Evolutionary conservation across 92 coral and sea anemone species (phyloP).

Genomic region (Actinostola sp.): DNA sequence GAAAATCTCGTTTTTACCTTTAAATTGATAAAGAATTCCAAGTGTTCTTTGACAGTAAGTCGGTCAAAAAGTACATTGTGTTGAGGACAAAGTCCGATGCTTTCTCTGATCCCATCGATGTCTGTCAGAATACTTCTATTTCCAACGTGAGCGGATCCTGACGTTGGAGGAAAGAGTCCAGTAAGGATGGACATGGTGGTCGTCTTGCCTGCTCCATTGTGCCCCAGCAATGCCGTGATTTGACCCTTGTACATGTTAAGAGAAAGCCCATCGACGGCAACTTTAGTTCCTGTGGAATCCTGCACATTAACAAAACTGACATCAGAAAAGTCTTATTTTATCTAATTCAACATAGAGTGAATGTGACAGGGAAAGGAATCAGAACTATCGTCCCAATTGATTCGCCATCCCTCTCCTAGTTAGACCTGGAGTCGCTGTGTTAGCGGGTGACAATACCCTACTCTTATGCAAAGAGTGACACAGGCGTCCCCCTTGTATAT

Average conservation of each 20-base stretch:
- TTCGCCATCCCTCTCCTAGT: too few species aligned
- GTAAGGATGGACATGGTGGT: constrained; percentile 97
- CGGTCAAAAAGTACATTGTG: constrained; percentile 97
- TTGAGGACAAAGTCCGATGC: constrained; percentile 96
- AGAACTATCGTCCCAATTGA: too few species aligned
- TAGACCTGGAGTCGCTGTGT: too few species aligned
- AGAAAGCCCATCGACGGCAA: constrained; percentile 87
- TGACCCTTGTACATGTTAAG: constrained; percentile 97
- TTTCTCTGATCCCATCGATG: constrained; percentile 88
- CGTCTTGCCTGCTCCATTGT: constrained; percentile 97
- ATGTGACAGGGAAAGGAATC: too few species aligned
- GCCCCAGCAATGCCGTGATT: constrained; percentile 94
- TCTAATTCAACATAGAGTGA: too few species aligned
- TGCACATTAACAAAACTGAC: background rate
- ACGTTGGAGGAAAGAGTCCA: constrained; percentile 86
- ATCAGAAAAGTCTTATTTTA: too few species aligned
- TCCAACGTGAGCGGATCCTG: constrained; percentile 86
- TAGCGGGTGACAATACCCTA: too few species aligned
- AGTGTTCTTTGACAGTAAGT: constrained; percentile 90
- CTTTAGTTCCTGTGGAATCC: constrained; percentile 86
- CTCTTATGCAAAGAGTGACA: too few species aligned
- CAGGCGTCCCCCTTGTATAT: too few species aligned
- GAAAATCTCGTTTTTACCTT: too few species aligned
- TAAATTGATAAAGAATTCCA: constrained; percentile 86
- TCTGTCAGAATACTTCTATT: constrained; percentile 86